Percentiles rank a stretch among this genome's conserved stretches.
Evolutionary conservation across 2,888 invertebrate species (phyloP).

Genomic region (Stenotaenia linearis): DNA sequence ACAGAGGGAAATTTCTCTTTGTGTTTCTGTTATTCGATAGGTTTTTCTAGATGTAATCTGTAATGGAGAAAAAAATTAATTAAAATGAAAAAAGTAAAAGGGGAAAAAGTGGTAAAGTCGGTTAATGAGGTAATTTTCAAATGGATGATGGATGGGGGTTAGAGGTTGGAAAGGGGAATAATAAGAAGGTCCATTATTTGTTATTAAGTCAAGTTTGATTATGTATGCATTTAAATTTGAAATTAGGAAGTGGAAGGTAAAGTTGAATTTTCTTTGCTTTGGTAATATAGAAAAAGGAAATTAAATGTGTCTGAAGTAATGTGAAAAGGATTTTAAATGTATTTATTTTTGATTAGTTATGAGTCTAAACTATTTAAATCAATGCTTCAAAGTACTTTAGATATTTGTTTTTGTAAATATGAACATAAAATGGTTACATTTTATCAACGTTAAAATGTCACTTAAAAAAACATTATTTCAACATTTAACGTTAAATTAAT

Average conservation of each 20-base stretch:
- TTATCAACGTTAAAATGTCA: no score
- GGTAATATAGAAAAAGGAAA: no score
- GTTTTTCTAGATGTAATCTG: not conserved
- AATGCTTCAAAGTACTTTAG: no score
- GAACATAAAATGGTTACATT: no score
- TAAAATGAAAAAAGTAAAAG: not conserved
- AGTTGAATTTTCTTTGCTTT: not conserved
- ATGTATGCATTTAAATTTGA: not conserved
- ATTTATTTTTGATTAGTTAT: no score
- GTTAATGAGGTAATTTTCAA: slow-evolving; percentile 10
- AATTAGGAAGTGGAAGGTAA: no score
- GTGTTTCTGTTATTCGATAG: not conserved
- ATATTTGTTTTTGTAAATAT: no score
- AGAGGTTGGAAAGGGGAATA: not conserved
- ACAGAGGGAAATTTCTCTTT: not conserved
- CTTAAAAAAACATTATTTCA: no score
- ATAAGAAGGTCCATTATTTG: not conserved
- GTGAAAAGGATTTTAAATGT: no score
- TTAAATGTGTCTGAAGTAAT: no score
- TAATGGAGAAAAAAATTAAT: not conserved
- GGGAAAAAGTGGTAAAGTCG: not conserved
- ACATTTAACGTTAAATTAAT: no score
- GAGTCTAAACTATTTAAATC: no score
- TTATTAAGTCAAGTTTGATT: not conserved
- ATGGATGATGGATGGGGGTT: not conserved